Evolutionary conservation across 1,140 invertebrate genomes (phyloP), one percentile per base, ranked within the genome.

Genomic region (Scaptomyza pallida): DNA sequence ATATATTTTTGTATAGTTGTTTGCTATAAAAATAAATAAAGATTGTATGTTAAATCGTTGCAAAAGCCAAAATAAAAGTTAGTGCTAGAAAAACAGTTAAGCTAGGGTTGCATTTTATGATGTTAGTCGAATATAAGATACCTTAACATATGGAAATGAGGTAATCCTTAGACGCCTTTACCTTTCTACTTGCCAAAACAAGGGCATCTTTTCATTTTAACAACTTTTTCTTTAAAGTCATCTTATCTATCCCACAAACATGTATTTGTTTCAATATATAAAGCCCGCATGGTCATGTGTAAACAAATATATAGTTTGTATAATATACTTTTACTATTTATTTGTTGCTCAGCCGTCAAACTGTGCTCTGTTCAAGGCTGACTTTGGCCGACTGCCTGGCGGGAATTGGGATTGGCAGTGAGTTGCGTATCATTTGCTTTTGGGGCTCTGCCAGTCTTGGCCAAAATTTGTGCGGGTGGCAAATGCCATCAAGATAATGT

Each of bases 341-440:
- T 77, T 71, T 82, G 67, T 69, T 73, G 61, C 72, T 80, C 64
- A 73, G 82, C 82, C 81, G 70, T 86, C 81, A 85, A 86, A 81
- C 77, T 81, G 65, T 72, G 77, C 82, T 2, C 19, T 81, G 65
- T 86, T 85, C 81, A 81, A 88, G 81, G 82, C 69, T 86, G 67
- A 63, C 21, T 21, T 15, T 64, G 67, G 60, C 44, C 35, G 26
- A 50, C 47, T 57, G 54, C 61, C 68, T 71, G 61, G 47, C 45
- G 61, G 61, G 61, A 57, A 71, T 71, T 71, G 68, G 47, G 45
- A 51, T 71, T 71, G 68, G 52, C 26, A 35, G 12, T 44, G 40
- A 56, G 33, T 50, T 65, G 40, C 35, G 51, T 52, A 54, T 43
- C 41, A 33, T 33, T 35, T 51, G 30, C 33, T 33, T 61, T 33